Conservation (phyloP, 2,113 vertebrate genomes). For the Antechinus flavipes region DNA sequence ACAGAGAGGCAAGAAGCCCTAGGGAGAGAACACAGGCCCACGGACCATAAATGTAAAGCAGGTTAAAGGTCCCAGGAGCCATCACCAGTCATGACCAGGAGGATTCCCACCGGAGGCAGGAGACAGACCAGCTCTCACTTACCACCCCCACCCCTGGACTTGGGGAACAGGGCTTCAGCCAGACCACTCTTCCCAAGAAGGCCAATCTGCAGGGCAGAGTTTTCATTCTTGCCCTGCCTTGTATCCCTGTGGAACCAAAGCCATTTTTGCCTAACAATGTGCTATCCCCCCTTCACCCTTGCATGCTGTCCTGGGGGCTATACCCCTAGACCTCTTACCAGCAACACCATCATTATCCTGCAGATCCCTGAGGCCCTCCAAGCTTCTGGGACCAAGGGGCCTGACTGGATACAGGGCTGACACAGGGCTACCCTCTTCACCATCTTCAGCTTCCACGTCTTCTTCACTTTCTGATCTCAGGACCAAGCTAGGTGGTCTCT, state of each 20-base stretch:
- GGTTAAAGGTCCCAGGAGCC: neutral
- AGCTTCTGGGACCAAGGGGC: conserved; percentile 28
- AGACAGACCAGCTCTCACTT: neutral
- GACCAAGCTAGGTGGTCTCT: conserved; percentile 71
- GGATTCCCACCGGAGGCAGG: neutral
- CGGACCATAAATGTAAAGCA: neutral
- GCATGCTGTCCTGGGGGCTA: neutral
- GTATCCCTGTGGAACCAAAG: neutral
- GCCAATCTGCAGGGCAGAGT: neutral
- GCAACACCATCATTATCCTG: neutral
- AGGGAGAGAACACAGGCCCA: neutral
- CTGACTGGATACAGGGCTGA: conserved; percentile 36
- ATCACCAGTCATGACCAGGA: neutral
- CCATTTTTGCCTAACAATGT: neutral
- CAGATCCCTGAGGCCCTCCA: neutral
- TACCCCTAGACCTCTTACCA: neutral
- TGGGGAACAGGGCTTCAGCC: neutral
- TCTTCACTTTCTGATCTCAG: conserved; percentile 68
- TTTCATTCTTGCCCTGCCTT: neutral
- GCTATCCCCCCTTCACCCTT: neutral
- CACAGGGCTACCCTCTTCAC: conserved; percentile 71
- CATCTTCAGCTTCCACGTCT: conserved; percentile 68
- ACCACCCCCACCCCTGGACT: neutral
- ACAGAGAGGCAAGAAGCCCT: neutral
- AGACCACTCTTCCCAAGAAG: neutral